Percentiles rank a stretch among this genome's conserved stretches.
Evolutionary conservation across 2,113 vertebrate species (phyloP).

Genomic region (Machaerirhynchus nigripectus): DNA sequence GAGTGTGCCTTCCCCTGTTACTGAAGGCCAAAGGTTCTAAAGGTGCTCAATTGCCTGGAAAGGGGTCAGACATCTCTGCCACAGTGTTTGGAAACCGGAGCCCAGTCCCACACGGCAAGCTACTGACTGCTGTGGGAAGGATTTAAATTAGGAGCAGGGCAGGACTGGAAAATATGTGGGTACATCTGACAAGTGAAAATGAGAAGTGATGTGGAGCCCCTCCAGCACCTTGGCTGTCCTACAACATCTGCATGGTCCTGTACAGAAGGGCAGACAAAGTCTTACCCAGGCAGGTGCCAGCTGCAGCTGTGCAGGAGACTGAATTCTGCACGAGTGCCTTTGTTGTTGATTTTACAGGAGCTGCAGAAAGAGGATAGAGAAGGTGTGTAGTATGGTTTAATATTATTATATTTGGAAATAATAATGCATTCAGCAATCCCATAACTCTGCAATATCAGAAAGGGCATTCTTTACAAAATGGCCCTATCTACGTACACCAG

Average conservation of each 20-base stretch:
- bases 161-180: background rate
- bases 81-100: background rate
- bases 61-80: background rate
- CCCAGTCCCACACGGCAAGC: background rate
- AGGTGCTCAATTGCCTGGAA: background rate
- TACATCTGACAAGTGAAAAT: background rate
- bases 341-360: background rate
- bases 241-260: no score
- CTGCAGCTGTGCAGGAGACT: background rate
- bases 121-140: background rate
- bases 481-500: background rate
- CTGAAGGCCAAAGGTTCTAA: background rate
- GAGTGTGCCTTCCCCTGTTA: background rate
- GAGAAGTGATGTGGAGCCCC: background rate
- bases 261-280: background rate
- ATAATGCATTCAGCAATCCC: background rate
- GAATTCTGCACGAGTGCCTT: background rate
- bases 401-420: background rate
- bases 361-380: background rate
- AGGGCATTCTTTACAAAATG: slow-evolving; percentile 35
- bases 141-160: background rate
- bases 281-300: background rate
- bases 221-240: background rate
- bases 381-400: background rate
- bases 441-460: slow-evolving; percentile 9